These are phyloP conservation scores for Drosophila paracracens DNA, from an alignment of 2,888 invertebrate species.

Conservation along the genomic window DNA sequence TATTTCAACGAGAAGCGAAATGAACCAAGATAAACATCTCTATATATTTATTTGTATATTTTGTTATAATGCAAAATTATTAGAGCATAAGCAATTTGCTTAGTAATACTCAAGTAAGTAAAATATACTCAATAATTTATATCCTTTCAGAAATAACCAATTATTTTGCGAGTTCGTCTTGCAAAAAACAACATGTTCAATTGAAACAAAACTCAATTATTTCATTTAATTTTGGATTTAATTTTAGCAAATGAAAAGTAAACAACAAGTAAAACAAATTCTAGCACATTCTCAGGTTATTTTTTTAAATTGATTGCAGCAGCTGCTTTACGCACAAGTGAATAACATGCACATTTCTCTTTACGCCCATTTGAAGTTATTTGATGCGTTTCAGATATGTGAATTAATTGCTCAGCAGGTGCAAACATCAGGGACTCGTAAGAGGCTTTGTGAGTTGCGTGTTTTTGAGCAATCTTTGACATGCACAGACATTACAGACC, in stretches of 20 bases:
- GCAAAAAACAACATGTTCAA: neutral
- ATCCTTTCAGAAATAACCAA: neutral
- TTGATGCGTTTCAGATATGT: conserved; percentile 2
- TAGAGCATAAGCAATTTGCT: neutral
- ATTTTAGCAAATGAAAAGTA: neutral
- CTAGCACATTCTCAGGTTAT: neutral
- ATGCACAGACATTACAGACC: neutral
- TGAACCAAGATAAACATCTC: neutral
- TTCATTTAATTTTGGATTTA: neutral
- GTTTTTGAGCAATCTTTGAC: conserved; percentile 21
- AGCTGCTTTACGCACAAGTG: neutral
- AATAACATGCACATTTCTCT: neutral
- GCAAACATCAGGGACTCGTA: conserved; percentile 14
- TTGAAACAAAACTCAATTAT: neutral
- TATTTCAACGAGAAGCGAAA: neutral
- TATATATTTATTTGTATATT: neutral
- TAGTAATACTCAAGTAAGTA: neutral
- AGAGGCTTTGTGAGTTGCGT: conserved; percentile 34
- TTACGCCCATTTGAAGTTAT: conserved; percentile 6
- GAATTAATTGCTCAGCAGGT: conserved; percentile 8
- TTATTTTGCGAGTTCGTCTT: neutral
- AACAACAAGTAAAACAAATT: neutral
- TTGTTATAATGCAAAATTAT: neutral
- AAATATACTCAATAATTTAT: neutral
- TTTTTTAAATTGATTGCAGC: neutral